phyloP scores from a whole-genome alignment of 2,797 vertebrate genomes.

The Sebastes minor region DNA sequence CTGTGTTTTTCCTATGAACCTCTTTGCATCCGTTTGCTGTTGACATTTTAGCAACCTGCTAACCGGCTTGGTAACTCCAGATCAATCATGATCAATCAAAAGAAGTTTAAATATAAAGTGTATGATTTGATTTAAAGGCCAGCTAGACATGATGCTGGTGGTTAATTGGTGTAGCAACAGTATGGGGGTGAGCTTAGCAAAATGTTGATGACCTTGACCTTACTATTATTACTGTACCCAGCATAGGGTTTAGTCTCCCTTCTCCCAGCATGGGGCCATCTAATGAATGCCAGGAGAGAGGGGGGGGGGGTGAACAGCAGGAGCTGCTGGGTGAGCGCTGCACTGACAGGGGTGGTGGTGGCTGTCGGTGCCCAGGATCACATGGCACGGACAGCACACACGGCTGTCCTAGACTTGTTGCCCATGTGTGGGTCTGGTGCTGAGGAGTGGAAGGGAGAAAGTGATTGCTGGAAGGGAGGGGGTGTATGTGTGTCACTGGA shows the following conservation, averaged over 20 bases:
- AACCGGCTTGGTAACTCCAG: neutral
- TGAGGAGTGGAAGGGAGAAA: neutral
- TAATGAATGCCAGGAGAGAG: neutral
- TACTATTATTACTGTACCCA: no score
- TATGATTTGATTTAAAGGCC: neutral
- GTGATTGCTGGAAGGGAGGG: neutral
- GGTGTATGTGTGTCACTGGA: neutral
- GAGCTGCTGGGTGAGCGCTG: neutral
- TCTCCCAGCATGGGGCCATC: neutral
- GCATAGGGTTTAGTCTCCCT: neutral
- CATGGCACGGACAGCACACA: neutral
- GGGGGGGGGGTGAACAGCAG: neutral
- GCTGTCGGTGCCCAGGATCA: neutral
- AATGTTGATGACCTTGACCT: no score
- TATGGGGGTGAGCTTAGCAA: no score
- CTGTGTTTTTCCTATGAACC: no score
- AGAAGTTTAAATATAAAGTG: neutral
- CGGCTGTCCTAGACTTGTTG: neutral
- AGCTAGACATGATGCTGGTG: neutral
- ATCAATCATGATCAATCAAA: neutral
- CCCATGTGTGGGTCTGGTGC: neutral
- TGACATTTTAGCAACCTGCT: no score
- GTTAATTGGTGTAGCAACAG: neutral
- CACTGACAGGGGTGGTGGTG: neutral
- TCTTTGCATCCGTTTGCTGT: no score